Evolutionary conservation across 2,888 invertebrate species (phyloP), one percentile per base, ranked within the genome.

Genomic region (Acrocyrtus sp.): DNA sequence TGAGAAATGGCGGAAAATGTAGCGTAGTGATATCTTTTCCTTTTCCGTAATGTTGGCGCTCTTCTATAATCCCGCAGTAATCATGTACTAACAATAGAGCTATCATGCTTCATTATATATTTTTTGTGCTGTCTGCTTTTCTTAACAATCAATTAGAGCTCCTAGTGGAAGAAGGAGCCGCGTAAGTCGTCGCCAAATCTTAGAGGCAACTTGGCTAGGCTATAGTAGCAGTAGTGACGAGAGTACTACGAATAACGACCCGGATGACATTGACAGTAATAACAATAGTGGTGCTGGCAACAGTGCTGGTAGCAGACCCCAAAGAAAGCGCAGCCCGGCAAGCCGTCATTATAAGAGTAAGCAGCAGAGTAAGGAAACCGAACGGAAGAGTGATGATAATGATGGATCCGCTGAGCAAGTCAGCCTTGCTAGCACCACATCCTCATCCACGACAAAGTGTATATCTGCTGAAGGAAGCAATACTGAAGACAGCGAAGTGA

Each of bases 141-240:
- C 22, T 27, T 66, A 34, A 54, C 47, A 60, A 15, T 60, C 8
- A 17, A 4, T 34, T 47, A 77, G 74, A 70, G 61, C 65, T 43
- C 65, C 74, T 39, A 76, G 75, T 61, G 80, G 80, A 62, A 68
- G 80, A 53, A 66, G 78, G 53, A 80, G 80, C 70, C 79, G 80
- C n/a, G 80, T 80, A 51, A 78, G 78, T 45, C 74, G 80, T 29
- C 72, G 80, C 57, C 78, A 80, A 61, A 80, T 80, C 21, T 62
- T 79, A 8, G 76, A 78, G 70, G 76, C 78, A 6, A 76, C 60
- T 51, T 79, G 77, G 75, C 62, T 74, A 41, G 72, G 73, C 26
- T 74, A 75, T 54, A 63, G 63, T 60, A 75, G 68, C 63, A 70
- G 67, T 67, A 75, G 68, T 70, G 75, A 75, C 68, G 68, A 72